Percentiles rank a stretch among this genome's conserved stretches.
Conservation (phyloP, 2,113 vertebrate species). For the Phyllostomus hastatus region DNA sequence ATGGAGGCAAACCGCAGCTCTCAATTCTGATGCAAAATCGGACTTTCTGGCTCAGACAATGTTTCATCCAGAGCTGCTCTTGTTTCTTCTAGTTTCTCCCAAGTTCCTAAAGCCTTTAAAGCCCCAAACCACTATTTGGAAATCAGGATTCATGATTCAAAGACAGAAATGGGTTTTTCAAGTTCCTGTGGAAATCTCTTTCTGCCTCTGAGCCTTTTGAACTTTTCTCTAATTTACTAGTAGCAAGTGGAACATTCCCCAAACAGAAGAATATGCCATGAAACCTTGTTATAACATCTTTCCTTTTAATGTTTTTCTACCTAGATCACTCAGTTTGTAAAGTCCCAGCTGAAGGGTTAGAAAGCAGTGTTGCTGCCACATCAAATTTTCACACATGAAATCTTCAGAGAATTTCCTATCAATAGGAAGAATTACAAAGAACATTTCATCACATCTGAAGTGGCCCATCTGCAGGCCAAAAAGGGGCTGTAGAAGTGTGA, state of each 20-base stretch:
- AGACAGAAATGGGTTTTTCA: conserved; percentile 37
- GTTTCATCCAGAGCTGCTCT: background rate
- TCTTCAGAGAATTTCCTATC: conserved; percentile 10
- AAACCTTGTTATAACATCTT: conserved; percentile 5
- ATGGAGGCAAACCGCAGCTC: background rate
- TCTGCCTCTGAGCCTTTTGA: background rate
- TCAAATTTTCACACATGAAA: conserved; percentile 18
- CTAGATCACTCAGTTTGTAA: background rate
- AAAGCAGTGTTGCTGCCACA: background rate
- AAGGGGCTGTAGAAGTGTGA: no score
- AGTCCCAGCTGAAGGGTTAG: background rate
- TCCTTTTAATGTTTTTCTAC: conserved; percentile 21
- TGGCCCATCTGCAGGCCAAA: background rate
- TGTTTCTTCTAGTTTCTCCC: background rate
- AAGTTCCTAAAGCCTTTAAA: conserved; percentile 13
- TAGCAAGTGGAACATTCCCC: background rate
- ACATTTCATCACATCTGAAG: background rate
- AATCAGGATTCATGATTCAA: conserved; percentile 34
- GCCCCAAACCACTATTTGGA: background rate
- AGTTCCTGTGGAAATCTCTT: conserved; percentile 44
- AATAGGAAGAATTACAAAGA: conserved; percentile 16
- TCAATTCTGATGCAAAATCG: background rate
- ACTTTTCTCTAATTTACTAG: background rate
- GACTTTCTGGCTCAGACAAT: background rate
- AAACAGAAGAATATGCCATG: conserved; percentile 1